Evolutionary conservation across 2,797 vertebrate genomes (phyloP), one percentile per base, ranked within the genome.

Genomic region (Antennarius maculatus): DNA sequence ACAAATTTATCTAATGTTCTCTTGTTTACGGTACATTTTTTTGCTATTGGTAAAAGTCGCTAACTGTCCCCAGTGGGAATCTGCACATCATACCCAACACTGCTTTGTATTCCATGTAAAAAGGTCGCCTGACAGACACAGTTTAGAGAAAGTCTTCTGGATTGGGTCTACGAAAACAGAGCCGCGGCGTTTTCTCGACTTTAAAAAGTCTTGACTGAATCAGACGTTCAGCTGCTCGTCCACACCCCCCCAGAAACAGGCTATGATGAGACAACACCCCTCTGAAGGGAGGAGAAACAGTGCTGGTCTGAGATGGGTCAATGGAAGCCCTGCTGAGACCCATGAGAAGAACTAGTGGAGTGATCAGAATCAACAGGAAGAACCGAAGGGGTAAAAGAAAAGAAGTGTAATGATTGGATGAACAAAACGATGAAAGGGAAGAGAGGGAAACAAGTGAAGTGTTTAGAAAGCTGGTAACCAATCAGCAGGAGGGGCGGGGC

Each of bases 241-340:
- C 15, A 74, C 88, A 74, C 88, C 88, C 85, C 71, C 52, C 69
- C 75, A 59, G 10, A 68, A 63, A 72, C 37, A 61, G 12, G 67
- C 46, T 29, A 66, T 61, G 29, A 55, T 61, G 16, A 70, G 61
- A 52, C 70, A 53, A 81, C 75, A 79, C 56, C 28, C 63, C 66
- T 73, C 77, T 63, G 70, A 79, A 3, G 51, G 45, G 58, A 53
- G 34, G 61, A 54, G 54, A 60, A 10, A 15, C 14, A 37, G 54
- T 48, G 64, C 46, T 50, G 60, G 52, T 65, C 55, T 62, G 67
- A 75, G 63, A 54, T 31, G 14, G 63, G 83, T 94, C 91, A 93
- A 82, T 89, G 84, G 73, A 90, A 91, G 66, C 84, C 85, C 65
- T 89, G 77, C 70, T 90, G 78, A 59, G 92, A 89, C 91, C 93